These are phyloP conservation scores for Luehdorfia chinensis DNA, from an alignment of 1,140 invertebrate species.

Conservation along the genomic window DNA sequence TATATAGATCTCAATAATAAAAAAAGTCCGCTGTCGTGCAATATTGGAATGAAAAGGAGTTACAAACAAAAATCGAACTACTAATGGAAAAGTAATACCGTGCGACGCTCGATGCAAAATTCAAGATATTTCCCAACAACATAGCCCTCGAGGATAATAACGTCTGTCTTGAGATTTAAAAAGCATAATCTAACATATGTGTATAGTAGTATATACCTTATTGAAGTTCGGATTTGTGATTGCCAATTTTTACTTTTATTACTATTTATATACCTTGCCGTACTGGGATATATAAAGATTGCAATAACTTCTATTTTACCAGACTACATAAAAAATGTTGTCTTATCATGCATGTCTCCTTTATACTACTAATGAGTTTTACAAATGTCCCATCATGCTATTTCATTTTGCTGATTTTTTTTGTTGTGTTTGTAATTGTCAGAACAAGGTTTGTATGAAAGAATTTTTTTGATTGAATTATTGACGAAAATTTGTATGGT, in stretches of 20 bases:
- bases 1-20: too few relatives aligned
- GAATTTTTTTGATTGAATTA: too few relatives aligned
- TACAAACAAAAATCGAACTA: slow-evolving; percentile 44
- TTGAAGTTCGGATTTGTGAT: slow-evolving; percentile 13
- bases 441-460: too few relatives aligned
- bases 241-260: slow-evolving; percentile 16
- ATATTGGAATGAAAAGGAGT: slow-evolving; percentile 20
- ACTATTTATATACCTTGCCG: slow-evolving; percentile 6
- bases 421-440: too few relatives aligned
- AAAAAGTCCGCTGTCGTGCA: neutral
- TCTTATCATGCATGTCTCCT: too few relatives aligned
- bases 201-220: slow-evolving; percentile 10
- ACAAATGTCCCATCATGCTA: too few relatives aligned
- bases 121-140: slow-evolving; percentile 26
- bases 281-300: neutral
- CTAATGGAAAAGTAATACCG: slow-evolving; percentile 54
- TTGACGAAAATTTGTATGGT: too few relatives aligned
- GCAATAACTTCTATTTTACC: neutral
- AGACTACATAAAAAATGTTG: too few relatives aligned
- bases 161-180: slow-evolving; percentile 29
- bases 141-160: slow-evolving; percentile 24
- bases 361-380: too few relatives aligned
- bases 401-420: too few relatives aligned
- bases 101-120: slow-evolving; percentile 30
- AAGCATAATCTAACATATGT: slow-evolving; percentile 22